A percentile compares a stretch with the other conserved stretches of the same genome.
phyloP scores from a whole-genome alignment of 2,888 invertebrate genomes.

The Trachelus troglodyta region DNA sequence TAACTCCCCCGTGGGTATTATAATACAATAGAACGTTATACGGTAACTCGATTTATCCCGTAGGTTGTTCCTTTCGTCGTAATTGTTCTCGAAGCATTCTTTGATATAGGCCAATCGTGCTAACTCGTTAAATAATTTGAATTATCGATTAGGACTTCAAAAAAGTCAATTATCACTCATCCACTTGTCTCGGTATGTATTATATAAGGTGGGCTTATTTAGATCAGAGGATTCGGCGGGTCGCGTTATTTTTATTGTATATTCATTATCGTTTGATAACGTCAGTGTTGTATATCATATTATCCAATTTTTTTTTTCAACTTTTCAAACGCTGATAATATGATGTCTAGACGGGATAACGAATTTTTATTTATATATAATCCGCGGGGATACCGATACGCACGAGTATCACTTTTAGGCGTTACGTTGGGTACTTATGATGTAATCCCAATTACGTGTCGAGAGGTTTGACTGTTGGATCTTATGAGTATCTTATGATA shows the following conservation, averaged over 20 bases:
- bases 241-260: neutral
- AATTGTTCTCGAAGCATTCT: neutral
- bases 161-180: neutral
- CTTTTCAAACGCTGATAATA: neutral
- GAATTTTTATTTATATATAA: neutral
- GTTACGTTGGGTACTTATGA: neutral
- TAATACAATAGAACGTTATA: neutral
- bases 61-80: neutral
- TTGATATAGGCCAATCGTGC: neutral
- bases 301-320: neutral
- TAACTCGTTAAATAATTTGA: neutral
- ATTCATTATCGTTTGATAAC: neutral
- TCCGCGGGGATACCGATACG: neutral
- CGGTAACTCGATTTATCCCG: neutral
- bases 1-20: neutral
- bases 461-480: too few species aligned
- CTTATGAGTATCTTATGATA: neutral
- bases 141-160: neutral
- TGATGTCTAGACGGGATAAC: too few species aligned
- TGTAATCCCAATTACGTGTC: neutral
- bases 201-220: neutral
- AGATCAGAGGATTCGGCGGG: too few species aligned
- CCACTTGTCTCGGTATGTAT: neutral
- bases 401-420: neutral
- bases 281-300: neutral